phyloP scores from a whole-genome alignment of 1,140 invertebrate species.

The Littorina saxatilis region DNA sequence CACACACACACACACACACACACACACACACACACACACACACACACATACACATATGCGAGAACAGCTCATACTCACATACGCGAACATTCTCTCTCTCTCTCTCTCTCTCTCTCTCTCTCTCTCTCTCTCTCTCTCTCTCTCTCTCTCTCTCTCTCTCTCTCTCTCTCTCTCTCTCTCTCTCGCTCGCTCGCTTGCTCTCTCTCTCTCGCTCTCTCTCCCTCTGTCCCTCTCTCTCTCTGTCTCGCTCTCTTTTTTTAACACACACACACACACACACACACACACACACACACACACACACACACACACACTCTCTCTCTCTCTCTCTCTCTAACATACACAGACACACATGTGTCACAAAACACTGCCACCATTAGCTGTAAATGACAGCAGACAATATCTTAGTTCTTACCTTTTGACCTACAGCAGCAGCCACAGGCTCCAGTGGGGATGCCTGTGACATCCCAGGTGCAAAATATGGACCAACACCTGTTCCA shows the following conservation, averaged over 20 bases:
- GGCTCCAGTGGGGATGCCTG: slow-evolving; percentile 17
- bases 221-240: too few relatives aligned
- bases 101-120: background rate
- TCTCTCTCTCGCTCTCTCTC: too few relatives aligned
- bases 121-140: background rate
- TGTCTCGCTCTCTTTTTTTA: too few relatives aligned
- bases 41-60: background rate
- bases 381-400: too few relatives aligned
- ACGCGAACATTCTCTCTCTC: background rate
- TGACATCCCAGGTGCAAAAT: slow-evolving; percentile 16
- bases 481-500: slow-evolving; percentile 30
- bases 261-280: background rate
- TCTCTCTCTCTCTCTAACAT: slow-evolving; percentile 12
- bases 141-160: slow-evolving; percentile 29
- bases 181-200: too few relatives aligned
- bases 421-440: background rate
- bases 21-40: background rate
- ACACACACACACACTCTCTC: slow-evolving; percentile 2
- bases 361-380: background rate
- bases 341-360: background rate
- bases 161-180: slow-evolving; percentile 23
- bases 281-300: background rate
- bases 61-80: too few relatives aligned
- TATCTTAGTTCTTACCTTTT: too few relatives aligned
- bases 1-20: slow-evolving; percentile 19